A percentile compares a stretch with the other conserved stretches of the same genome.
Evolutionary conservation across 1,140 invertebrate genomes (phyloP).

Genomic region (Leptinotarsa undecemlineata): DNA sequence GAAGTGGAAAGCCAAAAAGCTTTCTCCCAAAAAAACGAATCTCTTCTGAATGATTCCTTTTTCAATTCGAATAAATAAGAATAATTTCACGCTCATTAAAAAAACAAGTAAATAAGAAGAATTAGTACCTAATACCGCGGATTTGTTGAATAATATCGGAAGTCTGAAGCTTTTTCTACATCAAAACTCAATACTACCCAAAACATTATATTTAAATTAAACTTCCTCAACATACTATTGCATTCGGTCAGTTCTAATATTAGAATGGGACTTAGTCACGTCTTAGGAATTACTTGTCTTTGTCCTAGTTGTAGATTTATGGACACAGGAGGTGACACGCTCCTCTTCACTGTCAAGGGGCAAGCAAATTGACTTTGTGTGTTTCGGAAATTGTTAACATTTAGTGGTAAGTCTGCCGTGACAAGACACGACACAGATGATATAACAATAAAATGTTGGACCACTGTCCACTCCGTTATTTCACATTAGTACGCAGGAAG

Average conservation of each 20-base stretch:
- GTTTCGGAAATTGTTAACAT: slow-evolving; percentile 34
- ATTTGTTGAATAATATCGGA: too few species aligned
- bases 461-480: neutral
- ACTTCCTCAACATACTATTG: too few species aligned
- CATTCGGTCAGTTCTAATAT: neutral
- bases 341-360: slow-evolving; percentile 9
- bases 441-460: slow-evolving; percentile 7
- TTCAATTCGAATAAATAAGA: too few species aligned
- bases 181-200: too few species aligned
- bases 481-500: neutral
- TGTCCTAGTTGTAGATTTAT: neutral
- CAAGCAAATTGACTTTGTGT: slow-evolving; percentile 33
- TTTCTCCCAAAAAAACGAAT: too few species aligned
- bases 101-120: too few species aligned
- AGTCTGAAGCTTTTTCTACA: too few species aligned
- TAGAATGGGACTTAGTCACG: neutral
- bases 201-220: too few species aligned
- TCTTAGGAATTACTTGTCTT: neutral
- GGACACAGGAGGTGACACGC: slow-evolving; percentile 11
- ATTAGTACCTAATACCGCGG: too few species aligned
- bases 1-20: too few species aligned
- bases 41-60: too few species aligned
- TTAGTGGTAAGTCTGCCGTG: slow-evolving; percentile 25
- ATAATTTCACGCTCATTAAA: too few species aligned
- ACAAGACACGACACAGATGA: slow-evolving; percentile 24